Conservation (phyloP, 2,888 invertebrate genomes). For the Leucania comma region DNA sequence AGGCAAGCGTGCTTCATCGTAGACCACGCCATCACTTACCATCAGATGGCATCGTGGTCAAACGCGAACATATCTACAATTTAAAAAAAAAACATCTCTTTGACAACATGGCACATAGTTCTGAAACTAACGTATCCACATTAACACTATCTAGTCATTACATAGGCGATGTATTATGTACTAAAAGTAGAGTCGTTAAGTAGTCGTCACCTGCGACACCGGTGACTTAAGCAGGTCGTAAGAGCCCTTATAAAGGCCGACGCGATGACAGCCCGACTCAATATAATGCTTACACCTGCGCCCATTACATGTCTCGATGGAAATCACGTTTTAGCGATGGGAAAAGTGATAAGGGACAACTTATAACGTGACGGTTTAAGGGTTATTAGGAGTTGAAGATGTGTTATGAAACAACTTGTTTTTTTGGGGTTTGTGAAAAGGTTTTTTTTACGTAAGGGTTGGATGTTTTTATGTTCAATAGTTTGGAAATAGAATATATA, state of each 20-base stretch:
- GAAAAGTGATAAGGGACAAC: constrained; percentile 46
- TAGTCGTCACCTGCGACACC: constrained; percentile 73
- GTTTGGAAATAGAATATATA: background rate
- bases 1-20: no score
- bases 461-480: background rate
- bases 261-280: constrained; percentile 73
- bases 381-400: constrained; percentile 43
- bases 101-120: background rate
- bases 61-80: no score
- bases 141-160: constrained; percentile 55
- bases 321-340: constrained; percentile 51
- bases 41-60: no score
- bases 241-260: constrained; percentile 76
- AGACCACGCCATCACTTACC: no score
- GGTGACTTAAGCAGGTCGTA: constrained; percentile 69
- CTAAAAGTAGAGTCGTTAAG: constrained; percentile 68
- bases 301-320: constrained; percentile 62
- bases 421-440: constrained; percentile 3
- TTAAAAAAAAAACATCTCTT: background rate
- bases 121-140: constrained; percentile 38
- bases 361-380: constrained; percentile 31
- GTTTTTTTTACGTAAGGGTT: constrained; percentile 17
- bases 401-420: constrained; percentile 27
- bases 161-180: constrained; percentile 61
- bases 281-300: constrained; percentile 66